phyloP scores from a whole-genome alignment of 1,140 invertebrate species.

The Drosophila bipectinata region DNA sequence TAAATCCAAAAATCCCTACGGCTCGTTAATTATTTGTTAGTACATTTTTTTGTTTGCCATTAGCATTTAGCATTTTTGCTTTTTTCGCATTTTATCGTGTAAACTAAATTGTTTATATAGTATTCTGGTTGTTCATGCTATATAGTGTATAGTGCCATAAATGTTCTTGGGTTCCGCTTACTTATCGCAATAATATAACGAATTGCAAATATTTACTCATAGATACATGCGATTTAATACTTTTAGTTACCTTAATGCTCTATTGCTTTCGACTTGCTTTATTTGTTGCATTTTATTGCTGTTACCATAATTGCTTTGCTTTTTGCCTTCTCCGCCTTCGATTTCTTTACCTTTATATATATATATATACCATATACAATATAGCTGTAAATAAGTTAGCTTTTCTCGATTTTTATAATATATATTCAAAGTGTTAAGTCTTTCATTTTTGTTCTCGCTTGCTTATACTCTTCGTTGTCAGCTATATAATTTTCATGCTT shows the following conservation, averaged over 20 bases:
- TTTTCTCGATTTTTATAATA: slow-evolving; percentile 45
- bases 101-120: slow-evolving; percentile 49
- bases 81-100: slow-evolving; percentile 32
- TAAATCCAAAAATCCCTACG: slow-evolving; percentile 75
- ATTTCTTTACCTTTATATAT: slow-evolving; percentile 41
- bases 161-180: slow-evolving; percentile 59
- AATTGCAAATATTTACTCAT: slow-evolving; percentile 75
- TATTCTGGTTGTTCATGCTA: slow-evolving; percentile 50
- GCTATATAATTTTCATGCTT: slow-evolving; percentile 29
- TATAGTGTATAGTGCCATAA: slow-evolving; percentile 73
- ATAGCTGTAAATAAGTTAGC: slow-evolving; percentile 75
- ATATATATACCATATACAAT: slow-evolving; percentile 63
- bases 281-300: slow-evolving; percentile 41
- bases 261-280: slow-evolving; percentile 61
- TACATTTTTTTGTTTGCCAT: slow-evolving; percentile 15
- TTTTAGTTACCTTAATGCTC: slow-evolving; percentile 64
- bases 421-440: slow-evolving; percentile 80
- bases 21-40: slow-evolving; percentile 49
- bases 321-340: slow-evolving; percentile 22
- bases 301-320: slow-evolving; percentile 40
- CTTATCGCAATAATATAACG: slow-evolving; percentile 78
- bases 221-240: slow-evolving; percentile 74
- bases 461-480: slow-evolving; percentile 55
- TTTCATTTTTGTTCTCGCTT: slow-evolving; percentile 80
- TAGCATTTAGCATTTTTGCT: slow-evolving; percentile 14